Percentiles rank a stretch among this genome's conserved stretches.
Evolutionary conservation across 2,888 invertebrate genomes (phyloP).

Genomic region (Cephus sareptanus): DNA sequence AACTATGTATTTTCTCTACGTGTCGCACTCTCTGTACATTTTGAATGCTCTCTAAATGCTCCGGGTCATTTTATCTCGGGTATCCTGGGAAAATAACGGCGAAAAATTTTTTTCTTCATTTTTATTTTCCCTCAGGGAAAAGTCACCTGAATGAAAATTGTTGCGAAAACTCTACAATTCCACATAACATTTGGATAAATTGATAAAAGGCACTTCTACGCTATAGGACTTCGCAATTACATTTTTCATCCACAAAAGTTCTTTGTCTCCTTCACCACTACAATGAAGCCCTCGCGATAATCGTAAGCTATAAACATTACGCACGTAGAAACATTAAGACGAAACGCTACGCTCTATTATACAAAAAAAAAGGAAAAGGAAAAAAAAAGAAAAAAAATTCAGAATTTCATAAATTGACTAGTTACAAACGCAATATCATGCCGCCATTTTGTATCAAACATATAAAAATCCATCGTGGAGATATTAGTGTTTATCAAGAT

Average conservation of each 20-base stretch:
- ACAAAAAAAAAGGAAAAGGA: conserved; percentile 33
- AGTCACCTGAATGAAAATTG: background rate
- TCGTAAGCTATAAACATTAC: conserved; percentile 24
- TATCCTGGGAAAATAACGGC: background rate
- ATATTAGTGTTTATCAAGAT: conserved; percentile 5
- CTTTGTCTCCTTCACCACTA: background rate
- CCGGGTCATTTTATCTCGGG: background rate
- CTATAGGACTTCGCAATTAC: background rate
- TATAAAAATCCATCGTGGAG: conserved; percentile 3
- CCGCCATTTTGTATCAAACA: conserved; percentile 26
- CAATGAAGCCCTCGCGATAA: conserved; percentile 7
- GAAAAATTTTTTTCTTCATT: background rate
- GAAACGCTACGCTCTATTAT: conserved; percentile 30
- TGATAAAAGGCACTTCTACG: background rate
- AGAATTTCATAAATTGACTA: conserved; percentile 54
- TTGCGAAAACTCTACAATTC: background rate
- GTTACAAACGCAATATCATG: conserved; percentile 55
- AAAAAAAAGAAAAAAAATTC: conserved; percentile 17
- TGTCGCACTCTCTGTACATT: conserved; percentile 16
- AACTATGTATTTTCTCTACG: conserved; percentile 26
- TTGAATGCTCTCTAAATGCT: conserved; percentile 16
- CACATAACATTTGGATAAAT: background rate
- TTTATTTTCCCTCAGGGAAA: background rate
- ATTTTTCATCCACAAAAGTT: background rate
- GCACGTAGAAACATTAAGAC: conserved; percentile 32